These are phyloP conservation scores for Microplitis mediator DNA, from an alignment of 1,140 invertebrate species.

Conservation along the genomic window DNA sequence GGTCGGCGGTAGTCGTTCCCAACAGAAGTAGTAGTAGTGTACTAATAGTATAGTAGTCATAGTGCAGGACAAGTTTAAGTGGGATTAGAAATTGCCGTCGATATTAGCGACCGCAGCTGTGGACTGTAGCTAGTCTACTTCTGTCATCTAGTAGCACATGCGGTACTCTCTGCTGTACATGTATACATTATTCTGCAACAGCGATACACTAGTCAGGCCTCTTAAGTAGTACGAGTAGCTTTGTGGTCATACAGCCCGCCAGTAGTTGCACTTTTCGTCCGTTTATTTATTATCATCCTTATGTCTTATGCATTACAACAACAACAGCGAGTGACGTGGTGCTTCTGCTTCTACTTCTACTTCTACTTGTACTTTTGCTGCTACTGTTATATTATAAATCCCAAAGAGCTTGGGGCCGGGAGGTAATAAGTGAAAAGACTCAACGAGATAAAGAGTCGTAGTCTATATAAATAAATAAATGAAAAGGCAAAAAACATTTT, in stretches of 20 bases:
- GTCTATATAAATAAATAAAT: not conserved
- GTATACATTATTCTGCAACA: too few species aligned
- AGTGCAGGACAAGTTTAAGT: slow-evolving; percentile 27
- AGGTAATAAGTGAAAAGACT: not conserved
- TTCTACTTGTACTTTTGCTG: too few species aligned
- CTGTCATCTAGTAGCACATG: slow-evolving; percentile 18
- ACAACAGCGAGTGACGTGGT: not conserved
- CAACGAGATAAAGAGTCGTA: not conserved
- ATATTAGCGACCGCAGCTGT: slow-evolving; percentile 25
- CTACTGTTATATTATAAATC: too few species aligned
- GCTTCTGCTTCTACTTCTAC: not conserved
- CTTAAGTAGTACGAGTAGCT: slow-evolving; percentile 15
- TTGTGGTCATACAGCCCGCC: slow-evolving; percentile 6
- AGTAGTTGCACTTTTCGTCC: not conserved
- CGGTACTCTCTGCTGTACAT: not conserved
- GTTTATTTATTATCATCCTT: not conserved
- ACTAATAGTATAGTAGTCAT: not conserved
- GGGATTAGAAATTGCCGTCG: slow-evolving; percentile 31
- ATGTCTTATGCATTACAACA: not conserved
- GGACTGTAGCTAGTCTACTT: not conserved
- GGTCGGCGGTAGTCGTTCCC: too few species aligned
- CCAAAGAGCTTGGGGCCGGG: not conserved
- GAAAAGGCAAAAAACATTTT: not conserved
- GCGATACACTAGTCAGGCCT: not conserved
- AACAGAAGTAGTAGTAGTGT: too few species aligned